Percentiles rank a stretch among this genome's conserved stretches.
These are phyloP conservation scores for Acronicta leporina DNA, from an alignment of 2,888 invertebrate species.

Conservation along the genomic window DNA sequence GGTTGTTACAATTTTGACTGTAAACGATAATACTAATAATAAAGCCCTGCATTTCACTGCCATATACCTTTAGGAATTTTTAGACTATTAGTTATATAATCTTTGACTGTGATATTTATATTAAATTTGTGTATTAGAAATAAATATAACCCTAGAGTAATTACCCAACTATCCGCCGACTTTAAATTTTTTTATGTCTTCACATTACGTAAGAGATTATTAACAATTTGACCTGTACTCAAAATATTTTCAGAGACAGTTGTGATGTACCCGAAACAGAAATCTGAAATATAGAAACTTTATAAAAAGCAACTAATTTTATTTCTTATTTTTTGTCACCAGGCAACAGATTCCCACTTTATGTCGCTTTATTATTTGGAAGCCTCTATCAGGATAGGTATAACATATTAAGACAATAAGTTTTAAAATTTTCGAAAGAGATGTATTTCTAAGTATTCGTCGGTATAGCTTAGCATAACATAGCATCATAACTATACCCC, in stretches of 20 bases:
- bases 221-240: slow-evolving; percentile 65
- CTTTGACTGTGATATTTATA: slow-evolving; percentile 89
- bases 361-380: too few relatives aligned
- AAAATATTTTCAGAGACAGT: slow-evolving; percentile 80
- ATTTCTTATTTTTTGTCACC: slow-evolving; percentile 52
- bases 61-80: slow-evolving; percentile 79
- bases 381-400: too few relatives aligned
- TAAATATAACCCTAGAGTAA: slow-evolving; percentile 76
- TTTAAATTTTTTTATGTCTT: slow-evolving; percentile 57
- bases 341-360: slow-evolving; percentile 7
- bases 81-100: slow-evolving; percentile 84
- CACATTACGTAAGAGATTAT: slow-evolving; percentile 59
- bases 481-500: too few relatives aligned
- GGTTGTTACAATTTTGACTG: slow-evolving; percentile 70
- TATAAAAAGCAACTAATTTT: slow-evolving; percentile 67
- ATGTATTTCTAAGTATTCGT: too few relatives aligned
- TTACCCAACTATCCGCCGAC: slow-evolving; percentile 55
- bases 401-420: too few relatives aligned
- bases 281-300: slow-evolving; percentile 79
- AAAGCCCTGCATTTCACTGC: slow-evolving; percentile 82
- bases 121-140: slow-evolving; percentile 86
- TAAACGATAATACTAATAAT: slow-evolving; percentile 61
- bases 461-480: too few relatives aligned
- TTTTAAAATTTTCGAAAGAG: too few relatives aligned
- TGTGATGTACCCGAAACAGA: slow-evolving; percentile 72